These are phyloP conservation scores for Ceratina australensis DNA, from an alignment of 1,140 invertebrate genomes.

Conservation along the genomic window DNA sequence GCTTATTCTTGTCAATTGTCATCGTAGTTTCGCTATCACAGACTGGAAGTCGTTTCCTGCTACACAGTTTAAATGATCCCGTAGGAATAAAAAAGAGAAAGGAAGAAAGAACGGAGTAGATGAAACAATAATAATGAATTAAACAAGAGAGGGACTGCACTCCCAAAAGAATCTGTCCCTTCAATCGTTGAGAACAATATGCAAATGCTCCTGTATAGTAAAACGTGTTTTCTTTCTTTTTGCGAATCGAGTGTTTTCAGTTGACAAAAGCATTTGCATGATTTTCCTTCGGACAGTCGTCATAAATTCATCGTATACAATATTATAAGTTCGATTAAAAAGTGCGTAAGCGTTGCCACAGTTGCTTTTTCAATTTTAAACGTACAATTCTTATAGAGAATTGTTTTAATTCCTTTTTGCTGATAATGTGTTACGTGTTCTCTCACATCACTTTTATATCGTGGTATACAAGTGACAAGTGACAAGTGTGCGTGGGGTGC, in stretches of 20 bases:
- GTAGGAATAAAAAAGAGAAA: neutral
- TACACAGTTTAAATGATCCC: neutral
- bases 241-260: neutral
- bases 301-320: too few relatives aligned
- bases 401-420: too few relatives aligned
- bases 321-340: neutral
- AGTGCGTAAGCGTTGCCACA: neutral
- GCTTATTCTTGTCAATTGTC: too few relatives aligned
- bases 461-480: too few relatives aligned
- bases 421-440: too few relatives aligned
- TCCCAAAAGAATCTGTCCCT: conserved; percentile 26
- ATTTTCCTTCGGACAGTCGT: neutral
- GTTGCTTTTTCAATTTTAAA: neutral
- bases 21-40: conserved; percentile 17
- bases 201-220: conserved; percentile 25
- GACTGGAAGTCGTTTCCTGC: conserved; percentile 6
- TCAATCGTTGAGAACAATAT: conserved; percentile 6
- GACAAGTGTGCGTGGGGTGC: too few relatives aligned
- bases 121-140: neutral
- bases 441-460: too few relatives aligned
- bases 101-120: neutral
- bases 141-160: neutral
- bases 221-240: conserved; percentile 10
- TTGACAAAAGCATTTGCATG: conserved; percentile 9
- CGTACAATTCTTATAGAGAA: too few relatives aligned